phyloP scores from a whole-genome alignment of 2,888 invertebrate species.

The Lamellibrachia columna region DNA sequence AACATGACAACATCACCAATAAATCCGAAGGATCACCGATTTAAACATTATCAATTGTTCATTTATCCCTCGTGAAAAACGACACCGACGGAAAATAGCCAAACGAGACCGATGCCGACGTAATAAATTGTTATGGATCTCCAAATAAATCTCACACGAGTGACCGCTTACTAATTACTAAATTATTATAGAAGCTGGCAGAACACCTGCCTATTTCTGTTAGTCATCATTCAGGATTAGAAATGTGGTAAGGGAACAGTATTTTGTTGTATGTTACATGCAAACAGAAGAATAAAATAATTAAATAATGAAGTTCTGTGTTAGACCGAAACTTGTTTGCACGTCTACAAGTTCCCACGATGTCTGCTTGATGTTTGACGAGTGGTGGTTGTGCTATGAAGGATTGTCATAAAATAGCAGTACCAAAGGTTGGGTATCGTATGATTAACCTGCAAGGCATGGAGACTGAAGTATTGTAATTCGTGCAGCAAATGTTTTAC shows the following conservation, averaged over 20 bases:
- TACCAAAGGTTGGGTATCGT: neutral
- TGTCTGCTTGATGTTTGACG: neutral
- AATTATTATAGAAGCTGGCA: neutral
- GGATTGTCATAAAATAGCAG: neutral
- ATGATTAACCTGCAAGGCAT: neutral
- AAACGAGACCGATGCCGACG: neutral
- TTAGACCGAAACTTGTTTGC: too few species aligned
- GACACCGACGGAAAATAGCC: neutral
- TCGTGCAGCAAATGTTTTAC: neutral
- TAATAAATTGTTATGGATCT: neutral
- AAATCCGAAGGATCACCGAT: too few species aligned
- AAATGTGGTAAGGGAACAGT: neutral
- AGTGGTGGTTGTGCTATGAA: neutral
- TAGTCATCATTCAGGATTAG: neutral
- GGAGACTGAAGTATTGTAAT: neutral
- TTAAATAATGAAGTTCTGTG: too few species aligned
- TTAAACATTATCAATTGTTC: neutral
- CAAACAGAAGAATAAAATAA: neutral
- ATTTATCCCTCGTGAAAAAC: neutral
- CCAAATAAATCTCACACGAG: neutral
- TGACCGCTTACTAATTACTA: neutral
- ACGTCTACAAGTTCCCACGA: neutral
- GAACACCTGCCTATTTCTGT: neutral
- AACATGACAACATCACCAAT: too few species aligned
- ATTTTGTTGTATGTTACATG: neutral